A percentile compares a stretch with the other conserved stretches of the same genome.
Conservation (phyloP, 2,113 vertebrate genomes). For the Syngnathus scovelli region DNA sequence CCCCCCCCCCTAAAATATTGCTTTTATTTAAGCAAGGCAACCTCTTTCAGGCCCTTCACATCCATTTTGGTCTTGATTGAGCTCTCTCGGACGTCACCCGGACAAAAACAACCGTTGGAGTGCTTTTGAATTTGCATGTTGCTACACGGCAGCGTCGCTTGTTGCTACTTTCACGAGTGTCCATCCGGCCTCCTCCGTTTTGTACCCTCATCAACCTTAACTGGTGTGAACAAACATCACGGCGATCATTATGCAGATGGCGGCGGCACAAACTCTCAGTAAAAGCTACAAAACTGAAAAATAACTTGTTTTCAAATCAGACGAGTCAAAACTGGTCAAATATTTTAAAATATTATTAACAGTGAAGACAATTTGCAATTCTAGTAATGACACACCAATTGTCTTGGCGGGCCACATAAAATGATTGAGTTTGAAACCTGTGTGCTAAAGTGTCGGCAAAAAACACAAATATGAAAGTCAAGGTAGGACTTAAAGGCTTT, state of each 20-base stretch:
- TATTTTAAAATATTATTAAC: no score
- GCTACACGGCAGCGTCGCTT: conserved; percentile 58
- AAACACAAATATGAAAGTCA: conserved; percentile 57
- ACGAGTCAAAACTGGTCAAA: no score
- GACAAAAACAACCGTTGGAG: conserved; percentile 69
- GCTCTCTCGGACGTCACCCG: conserved; percentile 64
- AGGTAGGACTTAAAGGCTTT: conserved; percentile 15
- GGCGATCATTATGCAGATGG: conserved; percentile 68
- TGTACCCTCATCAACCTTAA: conserved; percentile 60
- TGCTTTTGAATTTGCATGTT: conserved; percentile 65
- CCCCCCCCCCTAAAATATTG: neutral
- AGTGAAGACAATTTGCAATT: no score
- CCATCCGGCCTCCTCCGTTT: conserved; percentile 65
- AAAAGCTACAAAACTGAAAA: no score
- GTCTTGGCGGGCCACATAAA: no score
- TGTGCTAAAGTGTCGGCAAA: neutral
- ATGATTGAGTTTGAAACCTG: no score
- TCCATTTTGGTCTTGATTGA: conserved; percentile 66
- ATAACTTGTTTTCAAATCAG: no score
- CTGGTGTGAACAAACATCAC: conserved; percentile 67
- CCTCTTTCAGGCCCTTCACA: conserved; percentile 33
- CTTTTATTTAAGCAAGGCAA: conserved; percentile 14
- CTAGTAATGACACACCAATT: no score
- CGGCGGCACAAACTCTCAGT: conserved; percentile 28
- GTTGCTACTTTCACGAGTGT: conserved; percentile 66